phyloP scores from a whole-genome alignment of 2,888 invertebrate genomes.

The Archips xylosteana region DNA sequence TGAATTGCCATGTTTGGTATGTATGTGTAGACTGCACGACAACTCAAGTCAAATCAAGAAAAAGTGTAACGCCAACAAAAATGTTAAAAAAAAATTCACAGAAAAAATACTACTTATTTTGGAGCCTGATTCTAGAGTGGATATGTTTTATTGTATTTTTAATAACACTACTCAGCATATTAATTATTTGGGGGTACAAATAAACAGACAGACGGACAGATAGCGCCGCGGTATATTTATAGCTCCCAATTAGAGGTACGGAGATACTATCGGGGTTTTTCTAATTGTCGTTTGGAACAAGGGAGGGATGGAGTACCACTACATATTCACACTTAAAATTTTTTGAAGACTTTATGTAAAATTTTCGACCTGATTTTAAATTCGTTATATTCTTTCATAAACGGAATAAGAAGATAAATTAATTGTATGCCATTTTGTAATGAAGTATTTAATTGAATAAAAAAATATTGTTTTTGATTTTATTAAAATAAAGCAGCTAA shows the following conservation, averaged over 20 bases:
- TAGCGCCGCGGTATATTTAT: slow-evolving; percentile 67
- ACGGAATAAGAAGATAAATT: no score
- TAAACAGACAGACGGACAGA: slow-evolving; percentile 55
- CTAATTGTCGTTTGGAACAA: slow-evolving; percentile 51
- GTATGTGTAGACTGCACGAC: no score
- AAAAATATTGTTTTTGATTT: no score
- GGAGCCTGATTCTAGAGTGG: not conserved
- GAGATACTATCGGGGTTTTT: slow-evolving; percentile 70
- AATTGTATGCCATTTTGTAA: no score
- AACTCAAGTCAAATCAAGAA: no score
- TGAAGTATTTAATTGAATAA: no score
- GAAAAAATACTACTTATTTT: not conserved
- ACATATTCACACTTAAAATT: no score
- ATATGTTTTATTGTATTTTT: slow-evolving; percentile 16
- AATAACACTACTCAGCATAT: slow-evolving; percentile 27
- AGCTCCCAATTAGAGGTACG: slow-evolving; percentile 75
- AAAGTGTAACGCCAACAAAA: not conserved
- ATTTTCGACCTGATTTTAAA: no score
- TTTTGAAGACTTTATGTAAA: no score
- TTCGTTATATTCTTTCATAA: no score
- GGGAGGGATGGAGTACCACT: slow-evolving; percentile 49
- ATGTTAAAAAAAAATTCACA: not conserved
- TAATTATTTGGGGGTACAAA: slow-evolving; percentile 42
- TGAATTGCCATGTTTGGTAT: no score
- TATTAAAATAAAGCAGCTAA: no score